These are phyloP conservation scores for Ectropis grisescens DNA, from an alignment of 1,140 invertebrate species.

Conservation along the genomic window DNA sequence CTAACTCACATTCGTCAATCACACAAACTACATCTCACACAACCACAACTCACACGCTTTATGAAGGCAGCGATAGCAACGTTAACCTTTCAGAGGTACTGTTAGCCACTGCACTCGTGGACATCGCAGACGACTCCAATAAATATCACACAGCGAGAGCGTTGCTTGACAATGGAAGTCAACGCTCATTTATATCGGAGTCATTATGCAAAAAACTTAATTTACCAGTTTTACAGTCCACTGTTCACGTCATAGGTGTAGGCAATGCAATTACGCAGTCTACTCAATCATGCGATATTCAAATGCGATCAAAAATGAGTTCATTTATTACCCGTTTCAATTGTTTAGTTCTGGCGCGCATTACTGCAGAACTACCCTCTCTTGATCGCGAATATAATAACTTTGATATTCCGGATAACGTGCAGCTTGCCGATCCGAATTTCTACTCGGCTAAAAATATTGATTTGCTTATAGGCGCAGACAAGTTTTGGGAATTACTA, in stretches of 20 bases:
- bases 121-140: constrained; percentile 9
- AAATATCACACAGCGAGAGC: constrained; percentile 10
- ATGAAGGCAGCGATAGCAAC: not conserved
- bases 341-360: constrained; percentile 11
- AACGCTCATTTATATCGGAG: constrained; percentile 13
- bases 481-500: constrained; percentile 22
- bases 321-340: constrained; percentile 8
- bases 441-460: constrained; percentile 10
- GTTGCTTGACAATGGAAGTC: constrained; percentile 18
- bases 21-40: not conserved
- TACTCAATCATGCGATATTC: constrained; percentile 12
- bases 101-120: constrained; percentile 15
- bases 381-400: constrained; percentile 2
- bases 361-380: constrained; percentile 7
- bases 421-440: constrained; percentile 16
- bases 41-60: not conserved
- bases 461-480: constrained; percentile 20
- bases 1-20: not conserved
- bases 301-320: constrained; percentile 9
- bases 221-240: constrained; percentile 18
- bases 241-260: constrained; percentile 17
- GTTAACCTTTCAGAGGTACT: constrained; percentile 4
- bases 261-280: constrained; percentile 15
- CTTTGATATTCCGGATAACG: constrained; percentile 10
- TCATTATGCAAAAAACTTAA: constrained; percentile 14